phyloP scores from a whole-genome alignment of 2,888 invertebrate genomes.

The Loripinus fragilis region DNA sequence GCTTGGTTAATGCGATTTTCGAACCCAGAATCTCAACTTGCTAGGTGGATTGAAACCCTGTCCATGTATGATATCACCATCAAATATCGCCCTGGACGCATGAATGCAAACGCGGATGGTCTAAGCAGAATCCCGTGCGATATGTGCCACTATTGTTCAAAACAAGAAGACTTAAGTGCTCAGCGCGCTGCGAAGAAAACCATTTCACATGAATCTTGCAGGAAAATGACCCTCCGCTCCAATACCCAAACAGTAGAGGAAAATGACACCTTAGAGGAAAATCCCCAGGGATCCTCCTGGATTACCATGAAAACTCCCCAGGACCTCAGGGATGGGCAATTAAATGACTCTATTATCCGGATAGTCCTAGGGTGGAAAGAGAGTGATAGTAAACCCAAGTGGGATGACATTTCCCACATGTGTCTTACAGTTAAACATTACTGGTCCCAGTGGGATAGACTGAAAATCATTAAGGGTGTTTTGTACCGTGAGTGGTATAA shows the following conservation, averaged over 20 bases:
- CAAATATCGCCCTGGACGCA: background rate
- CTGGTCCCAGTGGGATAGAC: slow-evolving; percentile 10
- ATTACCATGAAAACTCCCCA: background rate
- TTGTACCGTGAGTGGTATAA: slow-evolving; percentile 3
- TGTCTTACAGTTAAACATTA: background rate
- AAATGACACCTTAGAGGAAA: background rate
- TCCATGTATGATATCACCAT: slow-evolving; percentile 34
- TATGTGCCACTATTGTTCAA: background rate
- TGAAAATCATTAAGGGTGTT: background rate
- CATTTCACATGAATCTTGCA: too few relatives aligned
- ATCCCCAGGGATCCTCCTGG: background rate
- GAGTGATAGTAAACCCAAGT: background rate
- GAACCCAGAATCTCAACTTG: slow-evolving; percentile 45
- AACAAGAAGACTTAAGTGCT: background rate
- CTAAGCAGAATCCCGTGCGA: slow-evolving; percentile 3
- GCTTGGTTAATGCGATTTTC: slow-evolving; percentile 38
- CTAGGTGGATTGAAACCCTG: slow-evolving; percentile 43
- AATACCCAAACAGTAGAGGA: background rate
- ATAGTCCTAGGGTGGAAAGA: slow-evolving; percentile 23
- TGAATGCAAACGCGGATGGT: background rate
- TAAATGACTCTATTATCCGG: slow-evolving; percentile 7
- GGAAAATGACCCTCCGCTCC: slow-evolving; percentile 1
- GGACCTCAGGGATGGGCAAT: slow-evolving; percentile 8
- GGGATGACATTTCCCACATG: slow-evolving; percentile 14
- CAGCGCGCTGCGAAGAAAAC: background rate